phyloP scores from a whole-genome alignment of 2,888 invertebrate genomes.

The Meloe dianella region DNA sequence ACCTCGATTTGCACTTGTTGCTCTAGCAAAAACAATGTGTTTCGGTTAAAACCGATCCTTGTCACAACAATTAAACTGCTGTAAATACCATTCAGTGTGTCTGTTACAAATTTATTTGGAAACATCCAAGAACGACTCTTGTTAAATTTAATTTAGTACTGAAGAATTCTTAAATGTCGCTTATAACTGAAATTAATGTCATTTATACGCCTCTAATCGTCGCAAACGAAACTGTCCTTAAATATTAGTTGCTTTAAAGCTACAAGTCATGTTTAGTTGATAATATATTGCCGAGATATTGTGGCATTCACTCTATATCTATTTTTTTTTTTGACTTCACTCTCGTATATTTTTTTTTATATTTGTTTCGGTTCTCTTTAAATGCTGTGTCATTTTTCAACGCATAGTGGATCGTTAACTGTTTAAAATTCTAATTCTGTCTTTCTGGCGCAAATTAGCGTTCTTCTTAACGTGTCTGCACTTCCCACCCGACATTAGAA shows the following conservation, averaged over 20 bases:
- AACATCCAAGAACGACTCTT: constrained; percentile 22
- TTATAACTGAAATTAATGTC: constrained; percentile 58
- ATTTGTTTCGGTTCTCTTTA: constrained; percentile 33
- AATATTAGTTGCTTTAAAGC: constrained; percentile 43
- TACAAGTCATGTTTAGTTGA: constrained; percentile 41
- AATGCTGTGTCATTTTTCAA: constrained; percentile 55
- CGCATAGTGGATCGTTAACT: constrained; percentile 57
- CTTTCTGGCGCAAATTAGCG: constrained; percentile 59
- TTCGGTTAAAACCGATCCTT: constrained; percentile 28
- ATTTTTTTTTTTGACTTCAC: constrained; percentile 8
- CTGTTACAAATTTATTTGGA: constrained; percentile 43
- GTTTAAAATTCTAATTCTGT: constrained; percentile 61
- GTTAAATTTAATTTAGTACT: constrained; percentile 47
- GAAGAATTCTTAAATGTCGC: constrained; percentile 53
- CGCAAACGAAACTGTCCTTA: constrained; percentile 44
- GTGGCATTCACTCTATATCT: constrained; percentile 29
- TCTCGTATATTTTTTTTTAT: neutral
- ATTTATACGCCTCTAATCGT: constrained; percentile 53
- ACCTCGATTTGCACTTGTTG: neutral
- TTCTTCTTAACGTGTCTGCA: constrained; percentile 56
- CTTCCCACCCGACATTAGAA: constrained; percentile 52
- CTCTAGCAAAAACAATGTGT: constrained; percentile 18
- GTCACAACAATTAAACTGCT: constrained; percentile 44
- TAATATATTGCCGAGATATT: constrained; percentile 51
- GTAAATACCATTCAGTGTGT: constrained; percentile 41